Percentiles rank a stretch among this genome's conserved stretches.
These are phyloP conservation scores for Eurosta solidaginis DNA, from an alignment of 1,140 invertebrate species.

Conservation along the genomic window DNA sequence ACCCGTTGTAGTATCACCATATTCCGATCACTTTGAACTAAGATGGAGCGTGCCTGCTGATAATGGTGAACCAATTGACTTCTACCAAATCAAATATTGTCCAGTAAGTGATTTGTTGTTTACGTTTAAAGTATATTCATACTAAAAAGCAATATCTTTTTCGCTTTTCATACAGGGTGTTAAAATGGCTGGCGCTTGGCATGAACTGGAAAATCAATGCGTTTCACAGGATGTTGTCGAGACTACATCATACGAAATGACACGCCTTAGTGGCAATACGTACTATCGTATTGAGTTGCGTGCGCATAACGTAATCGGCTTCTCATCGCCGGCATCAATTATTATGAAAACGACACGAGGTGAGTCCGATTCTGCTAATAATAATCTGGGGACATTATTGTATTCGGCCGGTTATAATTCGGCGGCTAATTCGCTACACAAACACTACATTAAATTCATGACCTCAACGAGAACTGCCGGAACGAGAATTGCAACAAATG, in stretches of 20 bases:
- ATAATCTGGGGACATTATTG: constrained; percentile 59
- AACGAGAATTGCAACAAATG: constrained; percentile 43
- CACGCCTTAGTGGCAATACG: constrained; percentile 72
- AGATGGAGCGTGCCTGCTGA: constrained; percentile 82
- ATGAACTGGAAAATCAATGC: constrained; percentile 66
- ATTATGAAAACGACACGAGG: constrained; percentile 83
- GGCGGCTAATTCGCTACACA: constrained; percentile 56
- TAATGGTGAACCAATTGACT: constrained; percentile 86
- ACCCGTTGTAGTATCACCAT: constrained; percentile 61
- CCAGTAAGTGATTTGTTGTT: constrained; percentile 66
- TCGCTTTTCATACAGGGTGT: constrained; percentile 58
- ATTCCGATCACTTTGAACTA: constrained; percentile 77
- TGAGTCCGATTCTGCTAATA: constrained; percentile 67
- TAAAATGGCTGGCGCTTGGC: constrained; percentile 68
- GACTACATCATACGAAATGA: constrained; percentile 70
- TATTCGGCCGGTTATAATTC: constrained; percentile 58
- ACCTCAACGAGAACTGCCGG: constrained; percentile 45
- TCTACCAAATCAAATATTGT: constrained; percentile 81
- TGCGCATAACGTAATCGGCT: constrained; percentile 84
- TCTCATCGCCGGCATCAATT: constrained; percentile 73
- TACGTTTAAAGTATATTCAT: background rate
- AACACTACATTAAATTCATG: constrained; percentile 39
- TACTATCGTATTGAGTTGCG: constrained; percentile 80
- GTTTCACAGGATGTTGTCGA: constrained; percentile 63
- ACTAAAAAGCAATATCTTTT: background rate